Base-by-base conservation (phyloP, 2,888 invertebrate species). In the Polylopha cassiicola region DNA sequence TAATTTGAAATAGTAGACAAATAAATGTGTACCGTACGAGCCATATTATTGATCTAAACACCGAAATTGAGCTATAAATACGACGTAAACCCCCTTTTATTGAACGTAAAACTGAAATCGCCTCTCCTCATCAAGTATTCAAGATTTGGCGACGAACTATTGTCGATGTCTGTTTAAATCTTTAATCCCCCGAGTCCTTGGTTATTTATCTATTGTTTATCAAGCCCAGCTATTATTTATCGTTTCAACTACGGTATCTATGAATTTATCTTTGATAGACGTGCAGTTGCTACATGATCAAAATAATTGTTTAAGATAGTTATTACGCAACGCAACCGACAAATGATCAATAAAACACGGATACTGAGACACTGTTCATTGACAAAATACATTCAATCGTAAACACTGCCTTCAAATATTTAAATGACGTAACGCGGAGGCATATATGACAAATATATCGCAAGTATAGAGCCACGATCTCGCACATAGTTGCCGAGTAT, bases 1-100 rank as follows among this genome's bases (percentile, higher is more conserved):
- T n/a, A n/a, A 18, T 21, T 14, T 5, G 24, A 34, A 23, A 26
- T 4, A 13, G 13, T 22, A 2, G 8, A 22, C 18, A 15, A 24
- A 14, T 17, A 10, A 14, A 24, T 34, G 18, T 11, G 21, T 26
- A 20, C 39, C 15, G 34, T 30, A n/a, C 24, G 11, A 30, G 30
- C 11, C 34, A 36, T 16, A 46, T 50, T 51, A 61, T 61, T 51
- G 57, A 61, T 62, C 51, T 50, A 49, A 46, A 49, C 41, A 51
- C 49, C 49, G 44, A 48, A 61, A 63, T 58, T 53, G 45, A 58
- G 58, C 51, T 53, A 55, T 67, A 65, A 67, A 69, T 61, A 55
- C 43, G 41, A 46, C 58, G 51, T 65, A 55, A 67, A 65, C 53
- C 45, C 39, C 44, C 45, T 33, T 59, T 57, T 61, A 65, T 59